Conservation (phyloP, 1,140 invertebrate species). For the Idris sp. region DNA sequence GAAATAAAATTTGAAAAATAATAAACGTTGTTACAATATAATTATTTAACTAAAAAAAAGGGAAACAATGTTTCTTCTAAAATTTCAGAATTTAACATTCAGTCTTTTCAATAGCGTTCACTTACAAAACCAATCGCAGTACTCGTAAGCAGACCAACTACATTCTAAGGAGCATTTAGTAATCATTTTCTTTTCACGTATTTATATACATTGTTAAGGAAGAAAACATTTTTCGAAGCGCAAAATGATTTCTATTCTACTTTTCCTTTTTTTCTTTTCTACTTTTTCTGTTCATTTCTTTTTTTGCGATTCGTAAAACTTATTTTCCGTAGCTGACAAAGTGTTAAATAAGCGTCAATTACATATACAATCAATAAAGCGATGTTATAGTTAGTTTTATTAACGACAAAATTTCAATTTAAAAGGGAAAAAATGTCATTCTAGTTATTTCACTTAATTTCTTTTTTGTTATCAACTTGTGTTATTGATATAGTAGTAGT, state of each 20-base stretch:
- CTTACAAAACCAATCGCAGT: conserved; percentile 27
- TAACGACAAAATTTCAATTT: conserved; percentile 4
- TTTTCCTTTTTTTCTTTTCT: too few relatives aligned
- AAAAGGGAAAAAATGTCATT: too few relatives aligned
- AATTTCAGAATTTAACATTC: conserved; percentile 21
- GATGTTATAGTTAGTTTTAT: conserved; percentile 9
- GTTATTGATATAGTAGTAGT: too few relatives aligned
- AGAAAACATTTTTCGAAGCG: neutral
- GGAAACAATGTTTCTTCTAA: too few relatives aligned
- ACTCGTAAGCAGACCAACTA: conserved; percentile 10
- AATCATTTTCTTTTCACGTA: conserved; percentile 3
- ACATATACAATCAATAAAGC: conserved; percentile 28
- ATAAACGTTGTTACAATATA: too few relatives aligned
- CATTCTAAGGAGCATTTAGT: conserved; percentile 6
- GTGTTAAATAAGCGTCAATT: conserved; percentile 8
- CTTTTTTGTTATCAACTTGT: too few relatives aligned
- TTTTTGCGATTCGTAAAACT: conserved; percentile 5
- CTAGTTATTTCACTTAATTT: too few relatives aligned
- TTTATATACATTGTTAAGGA: conserved; percentile 4
- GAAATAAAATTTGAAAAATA: too few relatives aligned
- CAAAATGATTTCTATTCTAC: neutral
- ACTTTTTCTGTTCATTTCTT: too few relatives aligned
- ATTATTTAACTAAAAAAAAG: too few relatives aligned
- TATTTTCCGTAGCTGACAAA: neutral
- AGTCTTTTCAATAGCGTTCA: conserved; percentile 25